These are phyloP conservation scores for Pyrocoelia pectoralis DNA, from an alignment of 2,888 invertebrate genomes.

Conservation along the genomic window DNA sequence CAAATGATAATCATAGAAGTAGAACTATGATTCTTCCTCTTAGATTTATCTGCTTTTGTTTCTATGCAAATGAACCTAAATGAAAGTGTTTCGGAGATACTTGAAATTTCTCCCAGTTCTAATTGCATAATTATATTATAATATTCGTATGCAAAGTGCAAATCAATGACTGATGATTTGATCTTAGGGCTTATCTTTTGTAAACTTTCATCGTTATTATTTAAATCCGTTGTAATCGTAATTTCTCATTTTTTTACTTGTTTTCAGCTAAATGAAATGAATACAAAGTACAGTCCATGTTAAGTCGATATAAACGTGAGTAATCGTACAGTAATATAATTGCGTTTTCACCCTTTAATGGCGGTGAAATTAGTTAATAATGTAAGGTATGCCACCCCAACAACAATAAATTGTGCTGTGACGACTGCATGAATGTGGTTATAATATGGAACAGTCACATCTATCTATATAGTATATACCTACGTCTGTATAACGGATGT, in stretches of 20 bases:
- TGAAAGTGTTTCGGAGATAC: neutral
- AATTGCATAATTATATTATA: neutral
- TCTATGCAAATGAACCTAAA: neutral
- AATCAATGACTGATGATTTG: neutral
- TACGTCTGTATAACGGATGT: conserved; percentile 20
- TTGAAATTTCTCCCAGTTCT: neutral
- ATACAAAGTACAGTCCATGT: too few relatives aligned
- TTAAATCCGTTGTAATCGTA: too few relatives aligned
- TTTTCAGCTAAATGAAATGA: too few relatives aligned
- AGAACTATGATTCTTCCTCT: too few relatives aligned
- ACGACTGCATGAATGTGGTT: neutral
- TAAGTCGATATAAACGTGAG: too few relatives aligned
- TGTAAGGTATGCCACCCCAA: too few relatives aligned
- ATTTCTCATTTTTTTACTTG: too few relatives aligned
- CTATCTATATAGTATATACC: neutral
- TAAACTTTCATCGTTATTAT: too few relatives aligned
- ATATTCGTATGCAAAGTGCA: neutral
- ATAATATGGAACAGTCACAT: neutral
- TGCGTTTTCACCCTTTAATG: neutral
- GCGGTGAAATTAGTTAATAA: neutral
- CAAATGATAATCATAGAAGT: too few relatives aligned
- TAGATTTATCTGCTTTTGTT: neutral
- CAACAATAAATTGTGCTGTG: neutral
- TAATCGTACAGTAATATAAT: neutral
- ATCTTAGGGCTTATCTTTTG: too few relatives aligned